Evolutionary conservation across 2,888 invertebrate genomes (phyloP).

Genomic region (Pegoplata infirma): DNA sequence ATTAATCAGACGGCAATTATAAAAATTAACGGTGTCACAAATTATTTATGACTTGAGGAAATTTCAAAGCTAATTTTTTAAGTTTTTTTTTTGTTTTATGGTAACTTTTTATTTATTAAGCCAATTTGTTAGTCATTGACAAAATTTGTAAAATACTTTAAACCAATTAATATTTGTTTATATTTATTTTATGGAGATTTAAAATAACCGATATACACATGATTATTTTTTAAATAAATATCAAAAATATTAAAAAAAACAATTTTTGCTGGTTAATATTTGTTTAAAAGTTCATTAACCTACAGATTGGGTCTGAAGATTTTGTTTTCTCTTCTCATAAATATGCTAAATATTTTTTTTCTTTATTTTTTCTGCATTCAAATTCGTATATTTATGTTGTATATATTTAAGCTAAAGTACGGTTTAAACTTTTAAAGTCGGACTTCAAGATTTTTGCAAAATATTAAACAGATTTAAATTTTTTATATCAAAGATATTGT

Average conservation of each 20-base stretch:
- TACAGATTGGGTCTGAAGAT: not conserved
- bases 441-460: not conserved
- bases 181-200: not conserved
- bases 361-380: not conserved
- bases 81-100: no score
- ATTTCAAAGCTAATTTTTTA: no score
- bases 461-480: no score
- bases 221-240: not conserved
- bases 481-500: no score
- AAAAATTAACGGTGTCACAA: not conserved
- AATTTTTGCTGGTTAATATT: constrained; percentile 5
- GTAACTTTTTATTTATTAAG: not conserved
- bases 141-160: not conserved
- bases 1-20: no score
- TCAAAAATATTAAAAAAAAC: not conserved
- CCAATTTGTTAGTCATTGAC: not conserved
- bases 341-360: constrained; percentile 19
- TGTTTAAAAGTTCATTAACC: constrained; percentile 16
- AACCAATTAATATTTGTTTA: not conserved
- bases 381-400: not conserved
- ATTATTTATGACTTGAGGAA: not conserved
- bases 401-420: not conserved
- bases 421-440: not conserved
- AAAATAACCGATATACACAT: not conserved
- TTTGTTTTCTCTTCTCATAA: constrained; percentile 1